These are phyloP conservation scores for Cranoglanis bouderius DNA, from an alignment of 2,113 vertebrate genomes.

Conservation along the genomic window DNA sequence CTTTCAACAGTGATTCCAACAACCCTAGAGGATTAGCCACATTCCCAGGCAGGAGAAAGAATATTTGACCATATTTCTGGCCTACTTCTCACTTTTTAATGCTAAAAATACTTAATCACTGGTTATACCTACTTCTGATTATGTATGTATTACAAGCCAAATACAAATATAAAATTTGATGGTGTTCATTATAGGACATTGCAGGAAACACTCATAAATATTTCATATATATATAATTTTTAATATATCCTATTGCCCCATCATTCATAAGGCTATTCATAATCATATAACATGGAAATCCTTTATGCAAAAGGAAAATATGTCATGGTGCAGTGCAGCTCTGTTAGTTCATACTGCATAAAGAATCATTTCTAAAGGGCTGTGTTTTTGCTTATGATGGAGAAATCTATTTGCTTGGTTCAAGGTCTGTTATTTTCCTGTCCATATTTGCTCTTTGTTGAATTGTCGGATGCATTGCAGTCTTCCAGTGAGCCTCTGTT, in stretches of 20 bases:
- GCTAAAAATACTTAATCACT: conserved; percentile 8
- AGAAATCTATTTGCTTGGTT: conserved; percentile 52
- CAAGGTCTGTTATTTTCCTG: conserved; percentile 45
- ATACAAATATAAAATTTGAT: background rate
- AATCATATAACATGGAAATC: conserved; percentile 12
- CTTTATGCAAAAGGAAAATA: conserved; percentile 1
- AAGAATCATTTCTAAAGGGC: background rate
- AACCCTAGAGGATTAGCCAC: conserved; percentile 47
- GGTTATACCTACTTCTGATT: background rate
- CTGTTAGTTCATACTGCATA: conserved; percentile 17
- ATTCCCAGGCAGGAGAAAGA: conserved; percentile 27
- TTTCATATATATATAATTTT: background rate
- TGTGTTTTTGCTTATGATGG: conserved; percentile 39
- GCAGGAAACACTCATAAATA: background rate
- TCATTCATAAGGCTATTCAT: background rate
- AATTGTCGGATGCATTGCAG: conserved; percentile 46
- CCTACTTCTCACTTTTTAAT: conserved; percentile 47
- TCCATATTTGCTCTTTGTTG: conserved; percentile 42
- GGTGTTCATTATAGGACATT: background rate
- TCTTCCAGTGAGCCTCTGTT: conserved; percentile 35
- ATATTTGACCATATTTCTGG: conserved; percentile 38
- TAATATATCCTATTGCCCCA: background rate
- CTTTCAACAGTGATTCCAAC: conserved; percentile 45
- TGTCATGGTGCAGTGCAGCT: background rate
- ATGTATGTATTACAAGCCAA: background rate